These are phyloP conservation scores for Thomomys bottae DNA, from an alignment of 2,113 vertebrate genomes.

Conservation along the genomic window DNA sequence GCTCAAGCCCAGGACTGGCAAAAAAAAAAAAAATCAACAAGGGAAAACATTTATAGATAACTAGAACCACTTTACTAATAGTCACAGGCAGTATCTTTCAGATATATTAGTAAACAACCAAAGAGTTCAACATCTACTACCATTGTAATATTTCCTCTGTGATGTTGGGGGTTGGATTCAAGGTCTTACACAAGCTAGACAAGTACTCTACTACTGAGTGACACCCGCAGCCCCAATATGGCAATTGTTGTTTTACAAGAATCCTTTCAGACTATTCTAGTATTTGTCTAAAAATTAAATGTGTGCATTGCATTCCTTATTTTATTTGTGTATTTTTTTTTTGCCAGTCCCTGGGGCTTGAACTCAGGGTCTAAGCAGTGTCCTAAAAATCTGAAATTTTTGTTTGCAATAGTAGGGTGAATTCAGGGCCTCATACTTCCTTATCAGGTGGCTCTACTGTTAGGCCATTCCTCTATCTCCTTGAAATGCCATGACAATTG, in stretches of 20 bases:
- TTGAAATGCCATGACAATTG: no score
- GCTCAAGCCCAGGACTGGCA: no score
- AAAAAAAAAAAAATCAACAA: not conserved
- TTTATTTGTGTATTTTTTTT: no score
- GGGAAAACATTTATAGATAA: not conserved
- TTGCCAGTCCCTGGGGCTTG: no score
- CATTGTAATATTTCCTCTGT: not conserved
- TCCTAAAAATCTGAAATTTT: no score
- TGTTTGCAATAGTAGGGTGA: no score
- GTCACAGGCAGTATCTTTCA: no score
- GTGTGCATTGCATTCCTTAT: not conserved
- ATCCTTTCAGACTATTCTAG: not conserved
- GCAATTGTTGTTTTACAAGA: not conserved
- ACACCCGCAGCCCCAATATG: not conserved
- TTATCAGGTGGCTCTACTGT: no score
- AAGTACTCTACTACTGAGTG: not conserved
- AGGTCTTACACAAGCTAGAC: not conserved
- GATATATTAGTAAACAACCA: not conserved
- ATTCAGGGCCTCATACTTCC: no score
- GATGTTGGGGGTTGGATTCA: no score
- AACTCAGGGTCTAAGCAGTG: no score
- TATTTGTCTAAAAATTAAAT: constrained; percentile 3
- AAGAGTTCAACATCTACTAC: not conserved
- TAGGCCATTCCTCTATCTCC: no score
- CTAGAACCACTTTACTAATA: not conserved